Evolutionary conservation across 2,797 vertebrate genomes (phyloP).

Genomic region (Falco biarmicus): DNA sequence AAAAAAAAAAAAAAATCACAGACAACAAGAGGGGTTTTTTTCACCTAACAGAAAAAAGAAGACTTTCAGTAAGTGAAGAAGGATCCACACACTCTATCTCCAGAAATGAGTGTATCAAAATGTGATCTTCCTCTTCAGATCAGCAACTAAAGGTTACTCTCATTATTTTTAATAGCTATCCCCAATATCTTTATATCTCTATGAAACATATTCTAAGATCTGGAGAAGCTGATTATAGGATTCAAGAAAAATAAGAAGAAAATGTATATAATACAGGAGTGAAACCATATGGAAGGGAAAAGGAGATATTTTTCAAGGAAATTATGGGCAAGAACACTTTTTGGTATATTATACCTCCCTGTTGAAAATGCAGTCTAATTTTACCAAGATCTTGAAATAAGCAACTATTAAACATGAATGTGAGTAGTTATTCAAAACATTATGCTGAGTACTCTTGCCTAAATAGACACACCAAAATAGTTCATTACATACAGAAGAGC

Average conservation of each 20-base stretch:
- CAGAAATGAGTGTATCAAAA: background rate
- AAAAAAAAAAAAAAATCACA: background rate
- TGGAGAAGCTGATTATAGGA: background rate
- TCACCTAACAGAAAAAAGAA: background rate
- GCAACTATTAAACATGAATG: background rate
- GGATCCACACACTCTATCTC: background rate
- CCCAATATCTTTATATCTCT: background rate
- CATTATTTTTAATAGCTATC: conserved; percentile 29
- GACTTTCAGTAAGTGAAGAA: background rate
- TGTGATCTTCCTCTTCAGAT: background rate
- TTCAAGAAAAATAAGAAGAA: background rate
- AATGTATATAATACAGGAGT: background rate
- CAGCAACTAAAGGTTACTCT: background rate
- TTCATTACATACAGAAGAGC: background rate
- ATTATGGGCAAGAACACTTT: background rate
- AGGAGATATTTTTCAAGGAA: background rate
- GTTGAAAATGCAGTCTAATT: background rate
- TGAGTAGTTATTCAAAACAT: background rate
- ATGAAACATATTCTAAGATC: background rate
- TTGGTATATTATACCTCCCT: background rate
- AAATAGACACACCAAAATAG: background rate
- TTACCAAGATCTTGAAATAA: background rate
- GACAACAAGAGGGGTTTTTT: background rate
- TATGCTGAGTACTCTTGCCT: background rate
- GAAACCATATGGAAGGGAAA: background rate